Percentiles rank a stretch among this genome's conserved stretches.
Conservation (phyloP, 2,797 vertebrate genomes). For the Echiichthys vipera region DNA sequence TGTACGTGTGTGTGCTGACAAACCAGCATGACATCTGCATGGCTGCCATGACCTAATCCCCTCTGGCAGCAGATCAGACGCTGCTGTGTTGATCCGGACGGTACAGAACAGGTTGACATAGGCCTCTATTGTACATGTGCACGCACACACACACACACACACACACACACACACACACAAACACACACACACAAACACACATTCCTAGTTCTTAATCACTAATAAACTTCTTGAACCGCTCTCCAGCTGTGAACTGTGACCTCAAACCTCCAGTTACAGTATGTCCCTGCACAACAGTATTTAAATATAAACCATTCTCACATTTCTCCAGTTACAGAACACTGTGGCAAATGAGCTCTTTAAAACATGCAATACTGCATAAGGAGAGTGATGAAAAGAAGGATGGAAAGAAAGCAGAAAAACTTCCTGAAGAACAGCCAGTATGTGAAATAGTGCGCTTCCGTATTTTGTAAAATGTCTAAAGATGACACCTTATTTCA, state of each 20-base stretch:
- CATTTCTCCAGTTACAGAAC: neutral
- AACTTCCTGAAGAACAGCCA: neutral
- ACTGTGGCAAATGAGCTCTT: neutral
- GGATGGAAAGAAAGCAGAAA: neutral
- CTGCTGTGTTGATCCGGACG: constrained; percentile 30
- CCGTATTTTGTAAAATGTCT: neutral
- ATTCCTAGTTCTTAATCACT: constrained; percentile 14
- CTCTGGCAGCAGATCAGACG: constrained; percentile 68
- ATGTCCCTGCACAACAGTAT: neutral
- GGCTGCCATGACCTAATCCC: constrained; percentile 54
- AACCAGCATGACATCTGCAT: constrained; percentile 30
- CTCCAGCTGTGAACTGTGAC: constrained; percentile 37
- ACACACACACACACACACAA: constrained; percentile 12
- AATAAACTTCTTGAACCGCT: constrained; percentile 41
- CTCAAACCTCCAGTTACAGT: constrained; percentile 2
- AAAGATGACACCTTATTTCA: neutral
- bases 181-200: constrained; percentile 3
- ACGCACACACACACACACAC: neutral
- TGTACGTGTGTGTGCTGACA: constrained; percentile 13
- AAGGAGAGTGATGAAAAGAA: neutral
- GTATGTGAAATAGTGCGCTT: neutral
- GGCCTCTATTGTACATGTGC: constrained; percentile 36
- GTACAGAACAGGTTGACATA: constrained; percentile 44
- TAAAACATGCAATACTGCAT: neutral
- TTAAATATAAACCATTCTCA: neutral